Evolutionary conservation across 2,113 vertebrate species (phyloP).

Genomic region (Phylloscopus trochiloides): DNA sequence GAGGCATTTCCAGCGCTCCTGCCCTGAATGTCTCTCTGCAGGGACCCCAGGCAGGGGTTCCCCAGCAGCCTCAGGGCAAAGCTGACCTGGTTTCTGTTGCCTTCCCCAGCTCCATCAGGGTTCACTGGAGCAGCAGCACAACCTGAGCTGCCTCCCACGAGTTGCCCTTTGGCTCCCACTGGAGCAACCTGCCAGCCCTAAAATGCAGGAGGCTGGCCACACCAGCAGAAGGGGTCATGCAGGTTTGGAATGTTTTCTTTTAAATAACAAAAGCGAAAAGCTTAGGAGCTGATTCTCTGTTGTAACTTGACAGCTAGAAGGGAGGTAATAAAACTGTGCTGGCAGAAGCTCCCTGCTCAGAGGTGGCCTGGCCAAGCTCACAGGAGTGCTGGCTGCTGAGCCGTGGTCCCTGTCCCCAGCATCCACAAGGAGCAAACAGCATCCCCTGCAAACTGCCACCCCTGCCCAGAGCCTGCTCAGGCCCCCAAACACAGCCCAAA

Average conservation of each 20-base stretch:
- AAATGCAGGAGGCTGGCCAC: neutral
- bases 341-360: neutral
- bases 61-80: neutral
- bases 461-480: neutral
- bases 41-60: neutral
- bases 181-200: neutral
- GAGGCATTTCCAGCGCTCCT: neutral
- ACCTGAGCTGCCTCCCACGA: accelerated
- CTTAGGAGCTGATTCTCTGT: neutral
- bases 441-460: neutral
- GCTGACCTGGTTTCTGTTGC: neutral
- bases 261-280: neutral
- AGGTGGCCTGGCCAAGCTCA: neutral
- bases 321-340: neutral
- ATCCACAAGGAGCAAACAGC: accelerated
- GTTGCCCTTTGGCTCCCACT: neutral
- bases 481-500: neutral
- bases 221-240: neutral
- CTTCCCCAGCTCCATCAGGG: neutral
- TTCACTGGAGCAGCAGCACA: neutral
- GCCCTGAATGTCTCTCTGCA: neutral
- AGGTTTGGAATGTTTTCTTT: neutral
- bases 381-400: accelerated
- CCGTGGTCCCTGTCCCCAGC: neutral
- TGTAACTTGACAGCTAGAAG: neutral